These are phyloP conservation scores for Palythoa caribaeorum DNA, from an alignment of 92 coral and sea anemone genomes.

Conservation along the genomic window DNA sequence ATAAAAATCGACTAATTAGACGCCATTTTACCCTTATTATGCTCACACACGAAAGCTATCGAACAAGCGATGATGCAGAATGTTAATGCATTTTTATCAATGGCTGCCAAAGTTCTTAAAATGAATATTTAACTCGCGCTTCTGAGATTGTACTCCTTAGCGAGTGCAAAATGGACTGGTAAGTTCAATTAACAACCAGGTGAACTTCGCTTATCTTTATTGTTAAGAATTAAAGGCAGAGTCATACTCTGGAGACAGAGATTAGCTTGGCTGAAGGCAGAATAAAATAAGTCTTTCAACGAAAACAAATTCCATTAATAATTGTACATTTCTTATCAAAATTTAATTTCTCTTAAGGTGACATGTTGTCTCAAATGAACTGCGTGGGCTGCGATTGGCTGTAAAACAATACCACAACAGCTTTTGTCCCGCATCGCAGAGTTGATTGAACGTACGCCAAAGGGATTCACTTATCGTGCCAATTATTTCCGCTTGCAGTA, in stretches of 20 bases:
- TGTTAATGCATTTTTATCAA: neutral
- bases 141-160: neutral
- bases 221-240: neutral
- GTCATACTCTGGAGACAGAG: neutral
- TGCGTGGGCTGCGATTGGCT: conserved; percentile 33
- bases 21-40: neutral
- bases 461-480: conserved; percentile 35
- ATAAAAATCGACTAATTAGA: neutral
- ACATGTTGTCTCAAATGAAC: conserved; percentile 22
- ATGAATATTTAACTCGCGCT: neutral
- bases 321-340: conserved; percentile 12
- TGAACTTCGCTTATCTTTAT: conserved; percentile 2
- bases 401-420: conserved; percentile 24
- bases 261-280: neutral
- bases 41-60: neutral
- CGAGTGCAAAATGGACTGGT: neutral
- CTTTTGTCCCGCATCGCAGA: conserved; percentile 41
- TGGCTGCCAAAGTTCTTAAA: neutral
- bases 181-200: neutral
- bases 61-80: neutral
- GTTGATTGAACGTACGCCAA: conserved; percentile 29
- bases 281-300: neutral
- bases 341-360: conserved; percentile 45
- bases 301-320: neutral
- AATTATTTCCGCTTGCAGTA: conserved; percentile 45